Evolutionary conservation across 2,797 vertebrate species (phyloP), one percentile per base, ranked within the genome.

Genomic region (Rhinoraja longicauda): DNA sequence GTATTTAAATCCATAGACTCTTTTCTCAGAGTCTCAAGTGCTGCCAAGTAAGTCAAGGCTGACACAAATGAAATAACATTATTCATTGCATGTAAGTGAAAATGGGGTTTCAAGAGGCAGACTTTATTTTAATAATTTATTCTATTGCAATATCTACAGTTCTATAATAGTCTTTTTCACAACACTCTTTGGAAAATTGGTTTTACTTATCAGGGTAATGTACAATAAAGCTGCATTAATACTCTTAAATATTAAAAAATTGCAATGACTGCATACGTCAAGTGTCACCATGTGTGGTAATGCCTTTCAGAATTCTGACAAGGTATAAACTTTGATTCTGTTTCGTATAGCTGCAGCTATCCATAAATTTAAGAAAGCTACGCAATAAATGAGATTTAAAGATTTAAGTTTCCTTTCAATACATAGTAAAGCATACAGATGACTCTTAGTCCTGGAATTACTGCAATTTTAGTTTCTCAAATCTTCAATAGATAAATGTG

Each of bases 101-200:
- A 92, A 57, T 92, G 90, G 90, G 45, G 39, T 73, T 73, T 53
- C 70, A 92, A 45, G 3, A 53, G 67, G 90, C 39, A 88, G 2
- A 1, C 5, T 26, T 92, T 45, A 75, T 72, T 53, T 92, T 73
- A 75, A 75, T 73, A 29, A 92, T 92, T 92, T 72, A 92, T 36
- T 67, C 90, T 72, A 39, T 73, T 92, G 10, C 1, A 15, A 88
- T 53, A 57, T 17, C 26, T 92, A 73, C 6, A 53, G 24, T 36
- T 13, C 24, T 21, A 19, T 13, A 39, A 73, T 39, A 39, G 67
- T 26, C 39, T 53, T 92, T n/a, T 53, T 75, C 70, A n/a, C 45
- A 53, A 5, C 24, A 73, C 39, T 92, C 72, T 90, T 4, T 36
- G n/a, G 57, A 86, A 62, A 90, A 70, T 90, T 70, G 17, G 17